Evolutionary conservation across 1,140 invertebrate genomes (phyloP).

Genomic region (Drosophila obscura): DNA sequence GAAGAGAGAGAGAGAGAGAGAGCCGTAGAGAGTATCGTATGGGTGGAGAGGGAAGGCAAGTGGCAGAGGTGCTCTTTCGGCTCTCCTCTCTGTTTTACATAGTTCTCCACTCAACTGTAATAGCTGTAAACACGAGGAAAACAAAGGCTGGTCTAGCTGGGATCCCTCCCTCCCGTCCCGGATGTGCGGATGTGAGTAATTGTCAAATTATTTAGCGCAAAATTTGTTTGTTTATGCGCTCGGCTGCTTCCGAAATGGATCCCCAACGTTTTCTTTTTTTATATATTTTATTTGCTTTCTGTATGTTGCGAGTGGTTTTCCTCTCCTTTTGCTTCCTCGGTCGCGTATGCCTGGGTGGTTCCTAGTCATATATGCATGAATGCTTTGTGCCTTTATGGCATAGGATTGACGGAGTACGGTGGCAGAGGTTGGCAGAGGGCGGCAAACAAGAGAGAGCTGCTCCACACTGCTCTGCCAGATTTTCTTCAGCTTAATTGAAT

Average conservation of each 20-base stretch:
- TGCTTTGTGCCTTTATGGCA: conserved; percentile 51
- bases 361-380: conserved; percentile 82
- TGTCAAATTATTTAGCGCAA: conserved; percentile 84
- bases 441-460: too few relatives aligned
- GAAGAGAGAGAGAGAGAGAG: neutral
- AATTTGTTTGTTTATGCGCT: conserved; percentile 83
- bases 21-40: neutral
- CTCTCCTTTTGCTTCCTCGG: conserved; percentile 9
- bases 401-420: neutral
- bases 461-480: conserved; percentile 41
- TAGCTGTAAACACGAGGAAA: conserved; percentile 24
- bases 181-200: conserved; percentile 80
- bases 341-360: conserved; percentile 72
- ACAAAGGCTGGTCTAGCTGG: neutral
- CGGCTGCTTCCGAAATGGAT: conserved; percentile 77
- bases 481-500: conserved; percentile 68
- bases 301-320: conserved; percentile 1
- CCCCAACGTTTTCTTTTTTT: conserved; percentile 50
- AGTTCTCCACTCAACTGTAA: conserved; percentile 46
- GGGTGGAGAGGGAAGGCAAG: neutral
- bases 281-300: conserved; percentile 1
- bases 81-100: conserved; percentile 41
- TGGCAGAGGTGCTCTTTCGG: neutral
- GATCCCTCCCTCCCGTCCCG: neutral
- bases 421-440: neutral